Evolutionary conservation across 1,140 invertebrate species (phyloP).

Genomic region (Drosophila kikkawai): DNA sequence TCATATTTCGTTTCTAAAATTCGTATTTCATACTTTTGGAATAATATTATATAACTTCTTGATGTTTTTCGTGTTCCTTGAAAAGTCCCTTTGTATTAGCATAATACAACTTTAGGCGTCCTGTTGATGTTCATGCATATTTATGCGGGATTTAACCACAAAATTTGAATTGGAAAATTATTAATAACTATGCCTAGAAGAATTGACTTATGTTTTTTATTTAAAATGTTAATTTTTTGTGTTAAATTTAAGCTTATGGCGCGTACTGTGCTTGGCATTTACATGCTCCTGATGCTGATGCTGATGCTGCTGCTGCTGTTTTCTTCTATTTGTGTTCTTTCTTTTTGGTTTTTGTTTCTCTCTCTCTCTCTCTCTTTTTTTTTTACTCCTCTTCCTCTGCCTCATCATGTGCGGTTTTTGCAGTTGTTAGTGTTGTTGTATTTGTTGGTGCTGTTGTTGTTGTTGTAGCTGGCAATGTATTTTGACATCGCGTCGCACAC

Average conservation of each 20-base stretch:
- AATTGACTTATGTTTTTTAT: neutral
- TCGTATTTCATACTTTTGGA: neutral
- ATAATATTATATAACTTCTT: neutral
- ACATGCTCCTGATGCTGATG: constrained; percentile 18
- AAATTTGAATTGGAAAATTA: constrained; percentile 18
- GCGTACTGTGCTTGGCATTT: constrained; percentile 38
- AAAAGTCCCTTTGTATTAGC: neutral
- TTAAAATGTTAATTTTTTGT: neutral
- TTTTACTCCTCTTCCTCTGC: constrained; percentile 6
- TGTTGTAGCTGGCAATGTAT: constrained; percentile 48
- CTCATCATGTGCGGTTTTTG: constrained; percentile 18
- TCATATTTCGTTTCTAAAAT: neutral
- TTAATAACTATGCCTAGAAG: neutral
- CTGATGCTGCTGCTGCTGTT: constrained; percentile 22
- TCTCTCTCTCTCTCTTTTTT: constrained; percentile 3
- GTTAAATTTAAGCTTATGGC: constrained; percentile 10
- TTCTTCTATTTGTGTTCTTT: constrained; percentile 12
- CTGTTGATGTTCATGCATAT: constrained; percentile 1
- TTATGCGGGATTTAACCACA: neutral
- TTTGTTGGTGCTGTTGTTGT: constrained; percentile 6
- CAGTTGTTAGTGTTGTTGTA: constrained; percentile 11
- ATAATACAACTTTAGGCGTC: neutral
- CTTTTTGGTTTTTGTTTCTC: constrained; percentile 4
- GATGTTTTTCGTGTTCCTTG: neutral
- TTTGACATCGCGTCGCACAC: constrained; percentile 67